Evolutionary conservation across 1,140 invertebrate species (phyloP).

Genomic region (Drosophila equinoxialis): DNA sequence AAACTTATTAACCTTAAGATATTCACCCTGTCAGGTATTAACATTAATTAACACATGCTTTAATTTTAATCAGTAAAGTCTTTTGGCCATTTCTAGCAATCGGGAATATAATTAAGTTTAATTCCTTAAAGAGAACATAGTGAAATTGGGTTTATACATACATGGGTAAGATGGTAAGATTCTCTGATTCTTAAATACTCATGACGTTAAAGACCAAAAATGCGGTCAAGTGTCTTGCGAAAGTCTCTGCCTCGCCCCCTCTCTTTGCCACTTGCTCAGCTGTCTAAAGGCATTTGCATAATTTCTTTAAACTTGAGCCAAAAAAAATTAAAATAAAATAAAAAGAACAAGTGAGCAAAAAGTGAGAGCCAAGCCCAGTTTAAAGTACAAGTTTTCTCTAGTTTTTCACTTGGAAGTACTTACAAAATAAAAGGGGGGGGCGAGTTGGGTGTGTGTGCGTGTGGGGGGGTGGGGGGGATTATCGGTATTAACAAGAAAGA

Average conservation of each 20-base stretch:
- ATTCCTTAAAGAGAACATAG: no score
- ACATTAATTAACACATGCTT: no score
- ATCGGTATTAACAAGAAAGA: constrained; percentile 17
- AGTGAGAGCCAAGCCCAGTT: constrained; percentile 68
- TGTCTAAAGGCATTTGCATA: constrained; percentile 51
- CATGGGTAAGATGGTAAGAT: not conserved
- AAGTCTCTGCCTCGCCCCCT: constrained; percentile 40
- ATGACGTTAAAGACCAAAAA: constrained; percentile 41
- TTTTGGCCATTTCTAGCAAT: no score
- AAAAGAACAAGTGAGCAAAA: constrained; percentile 32
- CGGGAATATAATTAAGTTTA: no score
- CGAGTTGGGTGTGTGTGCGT: not conserved
- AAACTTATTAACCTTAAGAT: no score
- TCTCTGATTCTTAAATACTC: constrained; percentile 11
- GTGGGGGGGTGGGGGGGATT: not conserved
- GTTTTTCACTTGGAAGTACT: constrained; percentile 29
- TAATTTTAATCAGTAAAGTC: no score
- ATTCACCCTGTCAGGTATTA: no score
- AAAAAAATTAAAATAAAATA: constrained; percentile 38
- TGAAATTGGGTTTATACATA: not conserved
- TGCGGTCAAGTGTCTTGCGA: constrained; percentile 65
- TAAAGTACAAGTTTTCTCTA: constrained; percentile 39
- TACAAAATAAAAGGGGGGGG: not conserved
- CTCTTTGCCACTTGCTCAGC: not conserved
- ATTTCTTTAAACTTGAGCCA: constrained; percentile 41